Percentiles rank a stretch among this genome's conserved stretches.
phyloP scores from a whole-genome alignment of 2,113 vertebrate species.

The Coptodon rendalli region DNA sequence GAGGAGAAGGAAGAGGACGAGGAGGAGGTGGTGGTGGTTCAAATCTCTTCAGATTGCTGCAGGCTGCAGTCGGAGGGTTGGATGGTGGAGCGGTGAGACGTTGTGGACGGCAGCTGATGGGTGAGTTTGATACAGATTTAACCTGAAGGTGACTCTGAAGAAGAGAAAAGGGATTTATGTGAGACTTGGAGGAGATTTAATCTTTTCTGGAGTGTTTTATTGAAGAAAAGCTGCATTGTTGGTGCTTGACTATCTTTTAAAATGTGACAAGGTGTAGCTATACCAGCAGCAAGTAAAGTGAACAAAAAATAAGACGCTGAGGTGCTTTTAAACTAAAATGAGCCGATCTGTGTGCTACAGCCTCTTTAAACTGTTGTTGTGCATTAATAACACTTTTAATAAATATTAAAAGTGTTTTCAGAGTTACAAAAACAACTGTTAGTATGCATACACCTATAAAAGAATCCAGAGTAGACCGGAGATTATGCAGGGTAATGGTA shows the following conservation, averaged over 20 bases:
- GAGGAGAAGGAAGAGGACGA: not conserved
- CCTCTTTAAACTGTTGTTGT: not conserved
- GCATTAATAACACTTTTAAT: not conserved
- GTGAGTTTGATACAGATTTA: not conserved
- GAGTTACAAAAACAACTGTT: not conserved
- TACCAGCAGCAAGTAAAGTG: not conserved
- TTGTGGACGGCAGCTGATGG: constrained; percentile 25
- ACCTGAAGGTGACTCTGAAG: not conserved
- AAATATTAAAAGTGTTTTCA: not conserved
- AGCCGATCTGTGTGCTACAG: not conserved
- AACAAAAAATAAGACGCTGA: not conserved
- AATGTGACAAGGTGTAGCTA: not conserved
- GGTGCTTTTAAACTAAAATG: not conserved
- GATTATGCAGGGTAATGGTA: not conserved
- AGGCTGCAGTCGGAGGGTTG: not conserved
- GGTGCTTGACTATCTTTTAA: not conserved
- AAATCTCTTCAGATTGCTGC: not conserved
- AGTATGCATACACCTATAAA: not conserved
- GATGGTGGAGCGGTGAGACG: not conserved
- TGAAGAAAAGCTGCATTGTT: not conserved
- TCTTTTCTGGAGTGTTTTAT: not conserved
- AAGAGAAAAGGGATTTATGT: not conserved
- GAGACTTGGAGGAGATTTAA: not conserved
- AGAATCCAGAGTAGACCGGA: not conserved
- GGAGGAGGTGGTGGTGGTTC: not conserved